These are phyloP conservation scores for Mesitornis unicolor DNA, from an alignment of 2,113 vertebrate species.

Conservation along the genomic window DNA sequence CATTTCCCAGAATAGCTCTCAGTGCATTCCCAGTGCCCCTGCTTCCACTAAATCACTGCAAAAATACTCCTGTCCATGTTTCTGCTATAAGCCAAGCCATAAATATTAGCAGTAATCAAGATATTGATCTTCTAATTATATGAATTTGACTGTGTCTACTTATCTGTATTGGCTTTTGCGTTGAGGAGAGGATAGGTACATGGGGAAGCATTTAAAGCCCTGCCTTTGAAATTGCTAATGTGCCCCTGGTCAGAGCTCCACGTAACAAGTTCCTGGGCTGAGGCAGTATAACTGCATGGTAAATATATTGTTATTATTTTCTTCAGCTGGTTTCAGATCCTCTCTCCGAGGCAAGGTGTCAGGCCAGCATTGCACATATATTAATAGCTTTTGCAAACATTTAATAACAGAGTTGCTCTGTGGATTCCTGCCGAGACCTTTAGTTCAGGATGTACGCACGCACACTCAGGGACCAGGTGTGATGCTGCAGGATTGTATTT, in stretches of 20 bases:
- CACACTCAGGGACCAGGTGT: background rate
- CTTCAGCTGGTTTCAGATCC: background rate
- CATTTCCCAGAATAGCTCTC: background rate
- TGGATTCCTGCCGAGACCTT: background rate
- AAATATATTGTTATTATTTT: constrained; percentile 16
- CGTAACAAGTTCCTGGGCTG: background rate
- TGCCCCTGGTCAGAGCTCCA: background rate
- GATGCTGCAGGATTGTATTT: background rate
- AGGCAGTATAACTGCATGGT: background rate
- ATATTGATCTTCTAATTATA: constrained; percentile 22
- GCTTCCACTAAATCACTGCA: background rate
- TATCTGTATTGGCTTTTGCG: background rate
- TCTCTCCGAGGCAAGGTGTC: background rate
- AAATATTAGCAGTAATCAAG: constrained; percentile 34
- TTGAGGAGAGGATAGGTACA: background rate
- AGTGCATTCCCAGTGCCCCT: background rate
- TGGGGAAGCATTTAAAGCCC: background rate
- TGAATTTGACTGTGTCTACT: constrained; percentile 23
- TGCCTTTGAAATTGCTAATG: background rate
- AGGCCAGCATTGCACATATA: background rate
- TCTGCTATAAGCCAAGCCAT: background rate
- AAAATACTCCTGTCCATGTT: background rate
- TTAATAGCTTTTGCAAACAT: constrained; percentile 18
- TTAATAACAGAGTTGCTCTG: constrained; percentile 6
- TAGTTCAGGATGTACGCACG: background rate